Evolutionary conservation across 2,113 vertebrate species (phyloP), one percentile per base, ranked within the genome.

Genomic region (Xiphophorus maculatus): DNA sequence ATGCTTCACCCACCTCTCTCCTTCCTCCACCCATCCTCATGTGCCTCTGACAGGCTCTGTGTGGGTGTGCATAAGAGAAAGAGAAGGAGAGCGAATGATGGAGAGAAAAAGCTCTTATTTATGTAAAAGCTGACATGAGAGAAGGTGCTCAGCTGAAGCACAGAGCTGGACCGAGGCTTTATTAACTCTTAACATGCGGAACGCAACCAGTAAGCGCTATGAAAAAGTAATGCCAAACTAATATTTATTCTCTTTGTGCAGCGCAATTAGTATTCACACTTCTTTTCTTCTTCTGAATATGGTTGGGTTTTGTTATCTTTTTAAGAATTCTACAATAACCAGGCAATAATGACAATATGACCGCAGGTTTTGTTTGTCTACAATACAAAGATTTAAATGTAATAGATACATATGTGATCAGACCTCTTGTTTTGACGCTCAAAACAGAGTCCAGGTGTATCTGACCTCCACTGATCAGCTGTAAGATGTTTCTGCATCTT

Each of bases 11-110:
- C 92, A 88, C 90, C 88, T 93, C 91, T 89, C 88, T 93, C 88
- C 85, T 85, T 92, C 92, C 80, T 92, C 89, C 89, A 88, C 82
- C 87, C 88, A 89, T 94, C 89, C 93, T 93, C 93, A 80, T 93
- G 90, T 92, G 93, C 87, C 89, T 92, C 89, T 93, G 92, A 93
- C 93, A 93, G 93, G 87, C 92, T 92, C 93, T 94, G 93, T 94
- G 94, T 95, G 93, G 93, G 94, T 91, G 94, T 93, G 90, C 84
- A 90, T 89, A 90, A 91, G 86, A 93, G 90, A 91, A 87, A 92
- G 86, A 89, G 88, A 87, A 85, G 71, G 82, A 88, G 84, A 89
- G 86, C 81, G 80, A 92, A 86, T 84, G 83, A 89, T 84, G 84
- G 91, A 91, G 85, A 83, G 81, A 90, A 89, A 85, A 92, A 86